Evolutionary conservation across 2,113 vertebrate species (phyloP).

Genomic region (Sinosuthora webbiana): DNA sequence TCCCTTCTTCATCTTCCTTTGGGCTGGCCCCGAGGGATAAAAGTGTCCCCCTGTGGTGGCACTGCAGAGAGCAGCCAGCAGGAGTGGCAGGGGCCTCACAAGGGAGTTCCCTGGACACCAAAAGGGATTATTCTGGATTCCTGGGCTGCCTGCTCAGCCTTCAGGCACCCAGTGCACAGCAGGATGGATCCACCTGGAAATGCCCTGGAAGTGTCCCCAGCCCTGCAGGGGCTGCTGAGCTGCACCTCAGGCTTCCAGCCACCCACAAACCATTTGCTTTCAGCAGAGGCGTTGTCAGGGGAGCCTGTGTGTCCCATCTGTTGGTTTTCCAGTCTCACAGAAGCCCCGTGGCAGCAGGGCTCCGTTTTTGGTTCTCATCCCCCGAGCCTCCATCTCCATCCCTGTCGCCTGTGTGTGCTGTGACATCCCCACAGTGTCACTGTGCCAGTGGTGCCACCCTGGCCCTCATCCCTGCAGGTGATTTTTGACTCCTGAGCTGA

Average conservation of each 20-base stretch:
- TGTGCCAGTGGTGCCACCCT: not conserved
- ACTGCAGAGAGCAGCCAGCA: not conserved
- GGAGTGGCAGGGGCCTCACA: not conserved
- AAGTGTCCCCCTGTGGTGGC: not conserved
- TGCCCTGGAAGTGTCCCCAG: not conserved
- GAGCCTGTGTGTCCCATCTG: not conserved
- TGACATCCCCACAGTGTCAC: not conserved
- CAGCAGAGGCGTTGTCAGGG: not conserved
- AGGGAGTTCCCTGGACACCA: not conserved
- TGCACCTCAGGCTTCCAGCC: not conserved
- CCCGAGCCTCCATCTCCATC: constrained; percentile 20
- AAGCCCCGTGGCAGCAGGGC: not conserved
- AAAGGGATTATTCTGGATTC: not conserved
- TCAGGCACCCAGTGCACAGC: not conserved
- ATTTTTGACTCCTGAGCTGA: constrained; percentile 4
- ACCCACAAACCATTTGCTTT: not conserved
- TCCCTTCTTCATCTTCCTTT: not conserved
- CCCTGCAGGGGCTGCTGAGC: not conserved
- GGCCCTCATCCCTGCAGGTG: constrained; percentile 4
- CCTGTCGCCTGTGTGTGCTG: not conserved
- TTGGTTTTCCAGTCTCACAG: not conserved
- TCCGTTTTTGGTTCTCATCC: not conserved
- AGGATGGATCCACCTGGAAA: accelerated
- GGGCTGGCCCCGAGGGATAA: not conserved
- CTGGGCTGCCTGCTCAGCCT: not conserved